Base-by-base conservation (phyloP, 2,888 invertebrate genomes). In the Cephus rjabovi region DNA sequence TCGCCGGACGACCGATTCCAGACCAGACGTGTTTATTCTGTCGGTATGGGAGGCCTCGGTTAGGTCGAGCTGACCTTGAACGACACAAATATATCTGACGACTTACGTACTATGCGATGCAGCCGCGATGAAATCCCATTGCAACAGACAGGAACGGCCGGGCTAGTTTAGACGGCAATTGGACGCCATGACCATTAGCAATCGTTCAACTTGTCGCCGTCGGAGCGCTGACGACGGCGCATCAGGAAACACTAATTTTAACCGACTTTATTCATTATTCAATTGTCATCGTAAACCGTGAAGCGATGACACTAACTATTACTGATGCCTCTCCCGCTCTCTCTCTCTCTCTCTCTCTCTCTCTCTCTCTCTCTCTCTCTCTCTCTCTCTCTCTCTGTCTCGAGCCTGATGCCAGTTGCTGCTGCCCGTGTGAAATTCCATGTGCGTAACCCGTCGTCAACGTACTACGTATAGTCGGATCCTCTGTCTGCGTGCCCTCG, bases 31-130 rank as follows among this genome's bases (percentile, higher is more conserved):
- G 69, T 71, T 69, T 69, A 71, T 35, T n/a, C n/a, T 33, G 37
- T 11, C 35, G 75, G 35, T 15, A 70, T 40, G 70, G 40, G 70
- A 70, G 40, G 34, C 35, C 40, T 76, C 75, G 34, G 31, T 76
- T 73, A 78, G 78, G 76, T 78, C 76, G 73, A n/a, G 37, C 34
- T 78, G 71, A 78, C 78, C 78, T 78, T 78, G 76, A 71, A 75
- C 76, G 34, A 76, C 75, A 73, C 78, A 73, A 75, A 73, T 69
- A 78, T 73, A 76, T 69, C 69, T n/a, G 75, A 33, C 30, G 30
- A 40, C 37, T 15, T 31, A 9, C 56, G 56, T 56, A 56, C 56
- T 23, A 9, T 56, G 56, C 0, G 56, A 15, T 56, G 56, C 56
- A 15, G 56, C 15, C 56, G 56, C 56, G 56, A 56, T 23, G 56